These are phyloP conservation scores for Iguana delicatissima DNA, from an alignment of 2,797 vertebrate species.

Conservation along the genomic window DNA sequence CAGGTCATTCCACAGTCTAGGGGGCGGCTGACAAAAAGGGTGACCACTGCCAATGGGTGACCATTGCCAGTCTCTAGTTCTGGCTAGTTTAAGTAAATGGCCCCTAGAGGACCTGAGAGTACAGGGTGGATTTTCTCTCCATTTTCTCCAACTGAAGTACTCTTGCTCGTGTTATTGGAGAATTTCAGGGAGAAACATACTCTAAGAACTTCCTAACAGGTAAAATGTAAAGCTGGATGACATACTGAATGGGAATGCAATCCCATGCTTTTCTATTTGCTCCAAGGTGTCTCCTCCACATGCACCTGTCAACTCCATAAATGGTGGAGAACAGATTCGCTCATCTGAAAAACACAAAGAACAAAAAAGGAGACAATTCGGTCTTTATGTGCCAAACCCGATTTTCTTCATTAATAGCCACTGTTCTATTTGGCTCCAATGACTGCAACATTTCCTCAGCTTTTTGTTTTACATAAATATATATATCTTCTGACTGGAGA, in stretches of 20 bases:
- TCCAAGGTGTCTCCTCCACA: slow-evolving; percentile 91
- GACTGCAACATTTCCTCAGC: background rate
- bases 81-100: no score
- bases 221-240: slow-evolving; percentile 54
- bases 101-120: no score
- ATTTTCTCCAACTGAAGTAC: background rate
- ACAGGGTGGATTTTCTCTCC: background rate
- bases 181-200: slow-evolving; percentile 20
- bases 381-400: background rate
- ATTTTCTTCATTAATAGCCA: background rate
- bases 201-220: background rate
- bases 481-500: background rate
- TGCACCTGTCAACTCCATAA: slow-evolving; percentile 96
- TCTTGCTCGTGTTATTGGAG: background rate
- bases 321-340: slow-evolving; percentile 94
- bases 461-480: background rate
- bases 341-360: slow-evolving; percentile 78
- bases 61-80: no score
- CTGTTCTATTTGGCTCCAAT: background rate
- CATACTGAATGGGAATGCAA: slow-evolving; percentile 98
- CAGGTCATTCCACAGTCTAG: no score
- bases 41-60: no score
- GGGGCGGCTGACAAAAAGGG: no score
- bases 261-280: slow-evolving; percentile 91
- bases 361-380: background rate